Base-by-base conservation (phyloP, 2,888 invertebrate genomes). In the Drosophila anceps region DNA sequence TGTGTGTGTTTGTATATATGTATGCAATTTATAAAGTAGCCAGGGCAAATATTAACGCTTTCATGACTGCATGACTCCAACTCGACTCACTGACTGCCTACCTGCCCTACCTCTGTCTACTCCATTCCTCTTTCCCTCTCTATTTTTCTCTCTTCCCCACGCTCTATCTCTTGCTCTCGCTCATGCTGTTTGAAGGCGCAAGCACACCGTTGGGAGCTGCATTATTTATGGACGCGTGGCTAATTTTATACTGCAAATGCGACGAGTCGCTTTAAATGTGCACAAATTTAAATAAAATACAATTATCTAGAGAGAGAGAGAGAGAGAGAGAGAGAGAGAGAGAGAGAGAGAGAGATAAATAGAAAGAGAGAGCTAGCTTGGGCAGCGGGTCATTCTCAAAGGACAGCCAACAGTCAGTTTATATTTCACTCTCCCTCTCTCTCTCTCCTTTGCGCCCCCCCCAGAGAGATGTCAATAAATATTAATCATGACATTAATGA, bases 401-500 rank as follows among this genome's bases (percentile, higher is more conserved):
- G 43, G 54, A 43, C 51, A 27, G 13, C 15, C 15, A 18, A 59
- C 35, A 55, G 18, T 35, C 55, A 69, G 48, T 9, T 69, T 55
- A 55, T 64, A 18, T 60, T 65, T 65, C 15, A 18, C 31, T 20
- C 12, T 9, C 4, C 9, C 18, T 18, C 27, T 6, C 15, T 20
- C 33, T 12, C 44, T 37, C 35, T 15, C 15, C n/a, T 6, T 31
- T 12, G 1, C 24, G 9, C 24, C 2, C n/a, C 6, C 15, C 27
- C 44, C 69, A 0, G 4, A 43, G 54, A 37, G 41, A 20, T 64
- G 81, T 69, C 84, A 90, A 92, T 91, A 90, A 91, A 92, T 92
- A 91, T 91, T 91, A 90, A 92, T 91, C 86, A 86, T 78, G 74
- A 62, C 79, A 84, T 83, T 89, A 91, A 91, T 91, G 86, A 88